Conservation (phyloP, 2,113 vertebrate genomes). For the Macrotis lagotis region DNA sequence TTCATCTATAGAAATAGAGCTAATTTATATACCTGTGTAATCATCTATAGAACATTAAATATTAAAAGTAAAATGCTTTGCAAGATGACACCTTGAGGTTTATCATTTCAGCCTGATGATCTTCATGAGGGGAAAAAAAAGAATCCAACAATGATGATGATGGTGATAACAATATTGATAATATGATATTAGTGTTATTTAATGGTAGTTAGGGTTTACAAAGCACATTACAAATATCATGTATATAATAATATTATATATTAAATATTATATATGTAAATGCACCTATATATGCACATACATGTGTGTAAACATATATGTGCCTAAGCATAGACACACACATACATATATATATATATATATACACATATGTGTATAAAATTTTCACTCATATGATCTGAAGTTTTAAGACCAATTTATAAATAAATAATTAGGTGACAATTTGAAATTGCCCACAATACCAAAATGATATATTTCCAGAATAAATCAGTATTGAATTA, state of each 20-base stretch:
- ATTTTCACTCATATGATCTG: not conserved
- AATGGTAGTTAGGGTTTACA: not conserved
- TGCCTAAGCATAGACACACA: too few species aligned
- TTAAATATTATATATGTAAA: too few species aligned
- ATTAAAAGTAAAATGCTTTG: not conserved
- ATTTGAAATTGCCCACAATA: not conserved
- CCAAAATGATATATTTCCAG: not conserved
- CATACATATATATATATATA: too few species aligned
- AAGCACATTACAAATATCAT: too few species aligned
- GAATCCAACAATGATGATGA: not conserved
- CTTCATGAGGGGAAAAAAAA: not conserved
- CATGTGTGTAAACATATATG: too few species aligned
- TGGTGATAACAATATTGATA: not conserved
- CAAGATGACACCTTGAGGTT: not conserved
- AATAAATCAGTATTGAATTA: not conserved
- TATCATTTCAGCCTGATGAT: not conserved
- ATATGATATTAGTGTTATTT: not conserved
- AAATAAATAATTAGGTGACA: not conserved
- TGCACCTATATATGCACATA: too few species aligned
- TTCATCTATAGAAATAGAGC: not conserved
- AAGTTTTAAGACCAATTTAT: not conserved
- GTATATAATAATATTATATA: too few species aligned
- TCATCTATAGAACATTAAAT: not conserved
- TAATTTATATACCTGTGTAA: not conserved
- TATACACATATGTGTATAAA: too few species aligned